Evolutionary conservation across 2,797 vertebrate genomes (phyloP), one percentile per base, ranked within the genome.

Genomic region (Sparidentex hasta): DNA sequence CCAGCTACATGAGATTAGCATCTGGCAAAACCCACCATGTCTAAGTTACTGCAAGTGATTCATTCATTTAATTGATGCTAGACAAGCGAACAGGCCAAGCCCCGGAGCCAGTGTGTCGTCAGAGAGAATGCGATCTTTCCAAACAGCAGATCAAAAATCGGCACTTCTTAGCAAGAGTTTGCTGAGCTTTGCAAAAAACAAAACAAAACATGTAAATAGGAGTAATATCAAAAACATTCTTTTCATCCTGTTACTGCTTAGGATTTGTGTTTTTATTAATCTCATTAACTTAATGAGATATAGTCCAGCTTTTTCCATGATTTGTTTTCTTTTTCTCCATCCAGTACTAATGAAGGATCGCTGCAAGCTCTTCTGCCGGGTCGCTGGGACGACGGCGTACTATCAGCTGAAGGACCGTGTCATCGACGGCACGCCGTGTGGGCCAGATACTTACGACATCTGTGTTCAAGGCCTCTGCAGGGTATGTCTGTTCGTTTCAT

Each of bases 391-490:
- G 27, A 97, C 95, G 82, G 95, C 95, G 43, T 99, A 99, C 93
- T 99, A 99, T 93, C 98, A 98, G 88, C 93, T 99, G 87, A 98
- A 97, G 91, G 97, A 99, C 87, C 96, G 96, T 64, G 98, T 98
- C 88, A 94, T 94, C 7, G 98, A 99, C 68, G 98, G 98, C 76
- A 99, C 98, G 23, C 96, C 97, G 0, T 99, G 98, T 84, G 97
- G 97, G 81, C 94, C 95, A 29, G 98, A 98, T 84, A 98, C 97
- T 6, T 96, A 95, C 72, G 98, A 99, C 94, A 96, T 99, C 94
- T 99, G 98, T 86, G 98, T 99, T 82, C 98, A 99, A 96, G 98
- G 98, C 93, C 96, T 99, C 65, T 99, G 98, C 95, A 96, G 97
- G 96, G 98, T 99, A 96, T 1, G 16, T 73, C 56, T 56, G 1